Base-by-base conservation (phyloP, 92 coral and sea anemone genomes). In the Actinernus sp. region DNA sequence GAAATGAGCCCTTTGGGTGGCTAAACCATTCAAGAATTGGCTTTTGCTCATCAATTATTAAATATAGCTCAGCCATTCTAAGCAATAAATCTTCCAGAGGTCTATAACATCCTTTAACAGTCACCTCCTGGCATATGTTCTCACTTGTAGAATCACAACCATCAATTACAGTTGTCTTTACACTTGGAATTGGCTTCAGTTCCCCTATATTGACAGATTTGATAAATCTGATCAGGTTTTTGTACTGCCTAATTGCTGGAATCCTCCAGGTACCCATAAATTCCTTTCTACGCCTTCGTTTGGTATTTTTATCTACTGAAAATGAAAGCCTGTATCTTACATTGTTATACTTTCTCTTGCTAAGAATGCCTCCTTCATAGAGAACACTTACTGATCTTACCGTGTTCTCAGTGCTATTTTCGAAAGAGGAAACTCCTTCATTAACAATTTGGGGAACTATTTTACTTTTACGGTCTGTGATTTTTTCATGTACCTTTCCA, bases 371-470 rank as follows among this genome's bases (percentile, higher is more conserved):
- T 22, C 83, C 74, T 37, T 65, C 74, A 53, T 74, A 65, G 26
- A 76, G 56, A 55, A 76, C 74, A 50, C 67, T 38, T 26, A 63
- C 74, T 29, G 83, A 75, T 36, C 83, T n/a, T n/a, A n/a, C n/a
- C n/a, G n/a, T n/a, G n/a, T n/a, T n/a, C n/a, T n/a, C n/a, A n/a
- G n/a, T n/a, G n/a, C n/a, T n/a, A n/a, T n/a, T n/a, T n/a, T n/a
- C n/a, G n/a, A n/a, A n/a, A n/a, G n/a, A n/a, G n/a, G n/a, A n/a
- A n/a, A n/a, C n/a, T n/a, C n/a, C n/a, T n/a, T n/a, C n/a, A n/a
- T n/a, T n/a, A n/a, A n/a, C n/a, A n/a, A n/a, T n/a, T n/a, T n/a
- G n/a, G n/a, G n/a, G n/a, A n/a, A n/a, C n/a, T n/a, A n/a, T n/a
- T n/a, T n/a, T n/a, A n/a, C n/a, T n/a, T n/a, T n/a, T n/a, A n/a